Evolutionary conservation across 2,113 vertebrate species (phyloP).

Genomic region (Anthoscopus minutus): DNA sequence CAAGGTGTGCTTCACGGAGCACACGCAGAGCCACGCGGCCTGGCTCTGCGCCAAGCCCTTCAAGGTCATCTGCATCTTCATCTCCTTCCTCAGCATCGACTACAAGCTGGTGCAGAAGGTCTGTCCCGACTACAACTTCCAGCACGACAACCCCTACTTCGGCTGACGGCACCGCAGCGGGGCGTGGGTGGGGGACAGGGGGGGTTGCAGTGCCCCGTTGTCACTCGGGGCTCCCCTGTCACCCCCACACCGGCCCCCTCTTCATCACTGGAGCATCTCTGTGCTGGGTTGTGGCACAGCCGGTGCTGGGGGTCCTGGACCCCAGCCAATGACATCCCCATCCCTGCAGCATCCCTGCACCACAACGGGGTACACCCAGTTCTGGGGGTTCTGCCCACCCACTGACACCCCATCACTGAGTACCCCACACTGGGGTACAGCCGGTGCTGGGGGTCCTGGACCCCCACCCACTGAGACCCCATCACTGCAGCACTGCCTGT

Average conservation of each 20-base stretch:
- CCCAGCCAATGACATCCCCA: neutral
- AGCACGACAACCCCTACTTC: slow-evolving; percentile 92
- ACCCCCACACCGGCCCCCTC: rapidly evolving
- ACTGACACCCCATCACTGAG: neutral
- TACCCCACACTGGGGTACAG: neutral
- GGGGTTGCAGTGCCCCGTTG: neutral
- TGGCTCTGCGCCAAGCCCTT: slow-evolving; percentile 98
- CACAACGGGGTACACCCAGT: neutral
- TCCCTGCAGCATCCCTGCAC: no score
- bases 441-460: neutral
- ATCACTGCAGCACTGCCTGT: neutral
- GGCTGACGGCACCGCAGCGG: slow-evolving; percentile 49
- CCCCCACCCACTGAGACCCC: neutral
- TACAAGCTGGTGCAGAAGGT: slow-evolving; percentile 99
- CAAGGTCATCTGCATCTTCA: slow-evolving; percentile 99
- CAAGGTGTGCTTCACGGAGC: slow-evolving; percentile 93
- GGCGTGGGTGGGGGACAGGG: rapidly evolving
- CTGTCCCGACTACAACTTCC: slow-evolving; percentile 98
- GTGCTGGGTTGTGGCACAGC: neutral
- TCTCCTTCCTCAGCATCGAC: slow-evolving; percentile 96
- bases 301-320: neutral
- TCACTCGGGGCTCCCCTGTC: rapidly evolving
- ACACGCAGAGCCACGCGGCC: slow-evolving; percentile 92
- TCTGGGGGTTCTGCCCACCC: neutral
- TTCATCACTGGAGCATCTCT: neutral